Base-by-base conservation (phyloP, 2,113 vertebrate species). In the Phrynosoma platyrhinos region DNA sequence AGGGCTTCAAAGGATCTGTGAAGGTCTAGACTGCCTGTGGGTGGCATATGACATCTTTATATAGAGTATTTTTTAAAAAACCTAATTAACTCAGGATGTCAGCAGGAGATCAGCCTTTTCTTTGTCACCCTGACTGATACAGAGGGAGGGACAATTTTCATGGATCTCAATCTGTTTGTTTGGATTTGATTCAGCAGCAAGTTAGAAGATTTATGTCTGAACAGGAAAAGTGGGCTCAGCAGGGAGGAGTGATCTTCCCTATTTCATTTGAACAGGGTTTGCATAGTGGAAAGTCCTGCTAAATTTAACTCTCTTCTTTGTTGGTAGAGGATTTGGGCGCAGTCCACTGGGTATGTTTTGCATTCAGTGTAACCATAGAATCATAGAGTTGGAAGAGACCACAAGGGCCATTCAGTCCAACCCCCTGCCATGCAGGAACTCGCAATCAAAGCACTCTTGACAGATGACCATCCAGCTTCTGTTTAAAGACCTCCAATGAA, bases 101-200 rank as follows among this genome's bases (percentile, higher is more conserved):
- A 30, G 2, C 32, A 27, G 40, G 62, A 75, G 12, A 88, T 0
- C 58, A 14, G 36, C 83, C 83, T 77, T 77, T 85, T 16, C 0
- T 84, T 18, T 84, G 84, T 82, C 36, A 86, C 64, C 71, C 8
- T 83, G 52, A 4, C 58, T 87, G 0, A 83, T 79, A 68, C 88
- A 47, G 14, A 23, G 66, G 72, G 23, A 66, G 8, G 64, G 36
- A 1, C 8, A 74, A 3, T 86, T 91, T 89, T 79, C 23, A 0
- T 53, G n/a, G 20, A 4, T 16, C 55, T 85, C 1, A 27, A 85
- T 88, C 90, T 81, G 55, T 20, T 87, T 71, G 23, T 64, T 93
- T 87, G 12, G 83, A 0, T 85, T 90, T 91, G 7, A 85, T 64
- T 91, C 74, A 82, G 27, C 47, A 90, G 74, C 16, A 87, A 87